Evolutionary conservation across 2,888 invertebrate genomes (phyloP), one percentile per base, ranked within the genome.

Genomic region (Hydriomena furcata): DNA sequence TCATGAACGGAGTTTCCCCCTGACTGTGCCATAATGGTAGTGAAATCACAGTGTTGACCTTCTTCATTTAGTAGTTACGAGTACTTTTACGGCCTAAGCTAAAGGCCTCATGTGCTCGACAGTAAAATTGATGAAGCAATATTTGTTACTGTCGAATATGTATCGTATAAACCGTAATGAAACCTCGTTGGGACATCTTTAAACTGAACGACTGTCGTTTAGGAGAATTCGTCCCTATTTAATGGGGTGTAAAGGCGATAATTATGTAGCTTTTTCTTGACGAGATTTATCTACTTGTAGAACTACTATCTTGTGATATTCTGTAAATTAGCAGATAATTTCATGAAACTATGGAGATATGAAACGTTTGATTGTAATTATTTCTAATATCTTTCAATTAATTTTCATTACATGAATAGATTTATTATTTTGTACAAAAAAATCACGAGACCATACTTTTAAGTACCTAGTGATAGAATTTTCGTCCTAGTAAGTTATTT

Each of bases 401-500:
- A 59, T 68, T 70, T 67, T 67, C 65, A 61, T 74, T 69, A 61
- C 58, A 55, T 52, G 42, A 63, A 66, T 71, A 67, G 63, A 32
- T 61, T 53, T 69, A 62, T 76, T 68, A 68, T 80, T 83, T 84
- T 88, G 85, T 86, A 87, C 74, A 85, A 82, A 82, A n/a, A n/a
- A 73, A 76, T 75, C 71, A 76, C 67, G 78, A 80, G 84, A 84
- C 80, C 81, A 82, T 82, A 82, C 55, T 76, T 38, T 76, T 82
- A 82, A 64, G 73, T 85, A n/a, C n/a, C n/a, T n/a, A 83, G 84
- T 60, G 50, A 71, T 83, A 87, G 84, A 70, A 68, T 76, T 84
- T 85, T 84, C 74, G 80, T 82, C 84, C 82, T 88, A 87, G 85
- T 86, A 87, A 84, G 81, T 87, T 84, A 80, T 81, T 83, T 82